These are phyloP conservation scores for Porites evermanni DNA, from an alignment of 92 coral and sea anemone genomes.

Conservation along the genomic window DNA sequence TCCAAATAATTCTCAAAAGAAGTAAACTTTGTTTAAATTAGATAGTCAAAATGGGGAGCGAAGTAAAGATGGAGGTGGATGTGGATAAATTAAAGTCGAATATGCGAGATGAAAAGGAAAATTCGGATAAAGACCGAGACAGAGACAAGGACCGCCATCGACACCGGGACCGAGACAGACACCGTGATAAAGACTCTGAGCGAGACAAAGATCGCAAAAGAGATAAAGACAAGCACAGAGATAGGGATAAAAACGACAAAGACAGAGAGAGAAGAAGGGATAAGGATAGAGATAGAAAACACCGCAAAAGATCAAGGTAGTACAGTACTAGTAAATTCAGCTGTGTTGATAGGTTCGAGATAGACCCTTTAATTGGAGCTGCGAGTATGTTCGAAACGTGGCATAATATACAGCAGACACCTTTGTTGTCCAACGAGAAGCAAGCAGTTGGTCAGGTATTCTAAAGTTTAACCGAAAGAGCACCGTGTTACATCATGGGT, in stretches of 20 bases:
- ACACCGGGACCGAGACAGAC: slow-evolving; percentile 51
- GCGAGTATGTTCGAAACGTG: too few relatives aligned
- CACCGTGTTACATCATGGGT: too few relatives aligned
- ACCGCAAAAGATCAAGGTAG: slow-evolving; percentile 87
- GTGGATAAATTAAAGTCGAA: slow-evolving; percentile 12
- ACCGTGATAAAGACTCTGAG: slow-evolving; percentile 72
- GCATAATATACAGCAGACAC: too few relatives aligned
- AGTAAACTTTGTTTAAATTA: neutral
- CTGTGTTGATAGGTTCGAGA: too few relatives aligned
- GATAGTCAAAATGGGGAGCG: slow-evolving; percentile 32
- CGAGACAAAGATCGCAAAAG: slow-evolving; percentile 79
- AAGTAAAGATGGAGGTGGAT: slow-evolving; percentile 39
- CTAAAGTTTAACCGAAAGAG: too few relatives aligned
- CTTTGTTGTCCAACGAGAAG: too few relatives aligned
- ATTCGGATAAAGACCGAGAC: slow-evolving; percentile 36
- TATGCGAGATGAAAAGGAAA: slow-evolving; percentile 41
- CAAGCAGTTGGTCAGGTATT: too few relatives aligned
- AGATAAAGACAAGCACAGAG: slow-evolving; percentile 68
- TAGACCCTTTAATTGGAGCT: too few relatives aligned
- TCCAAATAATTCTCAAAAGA: too few relatives aligned
- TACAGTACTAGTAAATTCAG: too few relatives aligned
- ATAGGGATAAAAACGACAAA: slow-evolving; percentile 71
- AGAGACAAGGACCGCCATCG: slow-evolving; percentile 69
- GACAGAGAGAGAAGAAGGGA: slow-evolving; percentile 81
- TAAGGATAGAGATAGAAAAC: slow-evolving; percentile 82